Percentiles rank a stretch among this genome's conserved stretches.
Conservation (phyloP, 2,888 invertebrate species). For the Heliconius hortense region DNA sequence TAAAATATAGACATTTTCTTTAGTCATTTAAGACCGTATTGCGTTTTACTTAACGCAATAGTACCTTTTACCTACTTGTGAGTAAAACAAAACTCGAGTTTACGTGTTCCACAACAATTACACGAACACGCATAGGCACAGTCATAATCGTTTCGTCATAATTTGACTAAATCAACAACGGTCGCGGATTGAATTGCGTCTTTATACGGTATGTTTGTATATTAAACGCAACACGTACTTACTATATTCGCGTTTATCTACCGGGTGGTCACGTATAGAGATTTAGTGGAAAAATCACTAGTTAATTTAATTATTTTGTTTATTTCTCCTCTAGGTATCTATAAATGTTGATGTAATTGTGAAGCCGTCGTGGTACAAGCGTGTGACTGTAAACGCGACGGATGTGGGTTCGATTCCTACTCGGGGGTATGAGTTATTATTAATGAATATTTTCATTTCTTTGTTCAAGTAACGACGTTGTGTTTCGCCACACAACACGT, state of each 20-base stretch:
- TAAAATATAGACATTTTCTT: not conserved
- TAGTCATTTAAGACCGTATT: not conserved
- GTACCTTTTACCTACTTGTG: constrained; percentile 17
- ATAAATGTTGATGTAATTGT: no score
- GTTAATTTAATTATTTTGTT: not conserved
- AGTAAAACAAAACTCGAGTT: constrained; percentile 47
- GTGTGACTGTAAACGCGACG: no score
- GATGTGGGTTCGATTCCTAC: no score
- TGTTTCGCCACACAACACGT: no score
- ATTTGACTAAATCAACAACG: constrained; percentile 57
- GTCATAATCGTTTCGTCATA: constrained; percentile 69
- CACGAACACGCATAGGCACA: constrained; percentile 52
- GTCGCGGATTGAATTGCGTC: constrained; percentile 34
- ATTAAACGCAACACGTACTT: constrained; percentile 8
- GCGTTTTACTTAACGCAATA: constrained; percentile 3
- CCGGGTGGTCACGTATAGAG: constrained; percentile 21
- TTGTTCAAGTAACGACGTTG: no score
- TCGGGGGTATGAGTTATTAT: no score
- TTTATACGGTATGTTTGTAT: constrained; percentile 11
- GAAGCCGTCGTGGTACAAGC: no score
- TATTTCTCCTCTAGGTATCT: not conserved
- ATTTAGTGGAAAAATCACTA: not conserved
- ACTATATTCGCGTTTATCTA: constrained; percentile 6
- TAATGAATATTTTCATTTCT: no score
- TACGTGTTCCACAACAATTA: constrained; percentile 64